A percentile compares a stretch with the other conserved stretches of the same genome.
These are phyloP conservation scores for Tachystola acroxantha DNA, from an alignment of 2,888 invertebrate genomes.

Conservation along the genomic window DNA sequence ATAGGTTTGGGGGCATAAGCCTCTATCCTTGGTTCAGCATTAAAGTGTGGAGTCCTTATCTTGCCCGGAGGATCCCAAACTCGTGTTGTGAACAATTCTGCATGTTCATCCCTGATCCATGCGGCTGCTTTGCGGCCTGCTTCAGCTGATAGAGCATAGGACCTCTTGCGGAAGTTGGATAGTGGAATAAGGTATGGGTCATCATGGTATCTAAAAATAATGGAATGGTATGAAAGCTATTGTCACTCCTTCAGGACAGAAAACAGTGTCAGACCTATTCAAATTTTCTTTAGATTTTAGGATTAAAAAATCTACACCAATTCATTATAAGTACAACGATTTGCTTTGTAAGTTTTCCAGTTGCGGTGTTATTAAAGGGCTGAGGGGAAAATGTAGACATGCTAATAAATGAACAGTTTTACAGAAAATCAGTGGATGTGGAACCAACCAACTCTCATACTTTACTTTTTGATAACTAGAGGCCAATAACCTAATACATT, in stretches of 20 bases:
- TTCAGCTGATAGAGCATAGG: constrained; percentile 89
- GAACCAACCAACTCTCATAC: too few relatives aligned
- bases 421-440: too few relatives aligned
- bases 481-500: too few relatives aligned
- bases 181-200: constrained; percentile 92
- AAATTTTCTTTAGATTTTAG: not conserved
- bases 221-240: too few relatives aligned
- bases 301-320: not conserved
- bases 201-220: constrained; percentile 83
- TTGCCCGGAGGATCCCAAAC: constrained; percentile 81
- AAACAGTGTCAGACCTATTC: too few relatives aligned
- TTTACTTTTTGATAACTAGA: too few relatives aligned
- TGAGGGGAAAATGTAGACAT: too few relatives aligned
- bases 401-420: too few relatives aligned
- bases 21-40: constrained; percentile 81
- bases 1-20: constrained; percentile 83
- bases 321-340: too few relatives aligned
- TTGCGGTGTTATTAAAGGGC: too few relatives aligned
- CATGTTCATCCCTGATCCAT: constrained; percentile 87
- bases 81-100: constrained; percentile 81
- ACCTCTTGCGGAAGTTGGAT: constrained; percentile 82
- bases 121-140: constrained; percentile 91
- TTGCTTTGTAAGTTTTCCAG: too few relatives aligned
- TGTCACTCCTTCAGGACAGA: not conserved
- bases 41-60: constrained; percentile 57